These are phyloP conservation scores for Macquaria australasica DNA, from an alignment of 2,113 vertebrate genomes.

Conservation along the genomic window DNA sequence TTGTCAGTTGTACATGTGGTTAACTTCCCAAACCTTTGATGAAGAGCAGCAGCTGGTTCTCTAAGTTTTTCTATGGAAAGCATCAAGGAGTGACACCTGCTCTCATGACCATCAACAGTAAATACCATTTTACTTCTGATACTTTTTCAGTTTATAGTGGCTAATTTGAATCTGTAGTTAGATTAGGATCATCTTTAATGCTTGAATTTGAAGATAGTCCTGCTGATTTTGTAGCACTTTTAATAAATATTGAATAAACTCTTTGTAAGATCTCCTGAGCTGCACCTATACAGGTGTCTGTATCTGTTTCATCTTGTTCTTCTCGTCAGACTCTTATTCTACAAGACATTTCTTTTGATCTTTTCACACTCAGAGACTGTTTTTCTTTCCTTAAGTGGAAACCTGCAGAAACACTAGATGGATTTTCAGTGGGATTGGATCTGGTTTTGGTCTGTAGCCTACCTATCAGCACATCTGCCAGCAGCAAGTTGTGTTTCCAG, in stretches of 20 bases:
- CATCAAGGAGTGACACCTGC: not conserved
- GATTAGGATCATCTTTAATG: not conserved
- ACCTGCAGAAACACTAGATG: not conserved
- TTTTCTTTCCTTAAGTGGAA: not conserved
- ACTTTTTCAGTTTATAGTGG: not conserved
- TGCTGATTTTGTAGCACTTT: not conserved
- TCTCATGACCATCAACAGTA: no score
- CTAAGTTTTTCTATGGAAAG: no score
- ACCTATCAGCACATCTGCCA: not conserved
- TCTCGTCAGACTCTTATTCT: not conserved
- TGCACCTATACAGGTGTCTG: not conserved
- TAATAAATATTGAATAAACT: not conserved
- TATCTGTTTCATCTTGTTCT: slow-evolving; percentile 3
- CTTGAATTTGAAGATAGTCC: not conserved
- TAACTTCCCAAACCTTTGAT: no score
- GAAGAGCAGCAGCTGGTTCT: no score
- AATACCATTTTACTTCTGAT: not conserved
- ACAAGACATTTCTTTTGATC: slow-evolving; percentile 1
- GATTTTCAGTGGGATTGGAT: not conserved
- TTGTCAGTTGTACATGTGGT: no score
- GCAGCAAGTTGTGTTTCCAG: not conserved
- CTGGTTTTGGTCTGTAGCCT: no score
- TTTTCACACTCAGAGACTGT: not conserved
- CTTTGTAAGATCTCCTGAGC: not conserved
- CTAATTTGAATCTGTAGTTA: not conserved